These are phyloP conservation scores for Tetranychus cinnabarinus DNA, from an alignment of 1,140 invertebrate genomes.

Conservation along the genomic window DNA sequence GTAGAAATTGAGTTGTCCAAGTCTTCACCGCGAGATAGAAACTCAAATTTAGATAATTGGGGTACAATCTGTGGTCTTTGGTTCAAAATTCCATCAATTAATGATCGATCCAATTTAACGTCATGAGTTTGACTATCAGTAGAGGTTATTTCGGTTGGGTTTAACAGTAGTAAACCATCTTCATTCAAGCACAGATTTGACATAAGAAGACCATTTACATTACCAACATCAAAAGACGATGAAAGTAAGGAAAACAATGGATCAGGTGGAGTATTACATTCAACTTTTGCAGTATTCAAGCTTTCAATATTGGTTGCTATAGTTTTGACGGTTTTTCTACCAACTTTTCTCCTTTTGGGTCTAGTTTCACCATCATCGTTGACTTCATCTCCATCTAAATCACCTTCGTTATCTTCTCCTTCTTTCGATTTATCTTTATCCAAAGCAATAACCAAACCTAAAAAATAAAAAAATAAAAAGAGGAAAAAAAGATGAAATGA, in stretches of 20 bases:
- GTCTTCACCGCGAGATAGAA: background rate
- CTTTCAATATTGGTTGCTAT: conserved; percentile 1
- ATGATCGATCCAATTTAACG: background rate
- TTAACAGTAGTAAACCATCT: conserved; percentile 1
- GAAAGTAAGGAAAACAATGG: conserved; percentile 6
- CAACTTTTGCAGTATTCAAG: conserved; percentile 2
- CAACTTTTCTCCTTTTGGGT: conserved; percentile 1
- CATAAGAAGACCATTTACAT: conserved; percentile 5
- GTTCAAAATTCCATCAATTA: background rate
- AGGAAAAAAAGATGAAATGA: background rate
- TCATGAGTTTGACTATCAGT: background rate
- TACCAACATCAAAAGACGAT: conserved; percentile 6
- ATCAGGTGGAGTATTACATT: conserved; percentile 4
- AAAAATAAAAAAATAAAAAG: background rate
- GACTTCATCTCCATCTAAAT: background rate
- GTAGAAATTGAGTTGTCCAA: background rate
- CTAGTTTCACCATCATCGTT: background rate
- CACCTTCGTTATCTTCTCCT: background rate
- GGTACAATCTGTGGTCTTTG: background rate
- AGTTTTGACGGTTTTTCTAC: background rate
- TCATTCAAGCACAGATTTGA: conserved; percentile 1
- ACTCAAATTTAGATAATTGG: background rate
- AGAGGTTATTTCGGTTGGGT: background rate
- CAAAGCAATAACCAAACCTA: background rate
- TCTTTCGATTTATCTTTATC: background rate